Percentiles rank a stretch among this genome's conserved stretches.
These are phyloP conservation scores for Crotalus tigris DNA, from an alignment of 2,113 vertebrate species.

Conservation along the genomic window DNA sequence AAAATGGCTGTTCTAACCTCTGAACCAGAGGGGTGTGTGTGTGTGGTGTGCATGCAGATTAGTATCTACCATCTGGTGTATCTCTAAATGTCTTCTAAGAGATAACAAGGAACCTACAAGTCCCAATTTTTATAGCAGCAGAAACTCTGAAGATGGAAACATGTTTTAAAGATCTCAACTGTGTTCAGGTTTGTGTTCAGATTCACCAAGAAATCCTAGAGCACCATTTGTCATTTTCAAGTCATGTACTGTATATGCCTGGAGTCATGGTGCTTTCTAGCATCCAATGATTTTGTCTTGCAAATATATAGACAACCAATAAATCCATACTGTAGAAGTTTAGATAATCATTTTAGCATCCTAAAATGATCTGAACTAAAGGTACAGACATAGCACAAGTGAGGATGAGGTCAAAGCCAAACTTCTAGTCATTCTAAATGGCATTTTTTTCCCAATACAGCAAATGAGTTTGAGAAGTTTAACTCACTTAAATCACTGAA, in stretches of 20 bases:
- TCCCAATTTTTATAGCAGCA: not conserved
- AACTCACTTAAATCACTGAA: not conserved
- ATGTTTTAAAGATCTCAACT: not conserved
- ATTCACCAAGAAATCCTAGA: not conserved
- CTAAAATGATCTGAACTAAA: not conserved
- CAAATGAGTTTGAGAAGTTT: not conserved
- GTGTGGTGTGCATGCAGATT: not conserved
- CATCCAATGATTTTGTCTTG: not conserved
- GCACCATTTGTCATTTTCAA: not conserved
- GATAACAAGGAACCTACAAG: not conserved
- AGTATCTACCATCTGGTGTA: not conserved
- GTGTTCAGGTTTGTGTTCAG: not conserved
- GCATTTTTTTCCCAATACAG: not conserved
- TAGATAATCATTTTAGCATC: not conserved
- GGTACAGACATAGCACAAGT: not conserved
- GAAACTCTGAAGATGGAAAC: not conserved
- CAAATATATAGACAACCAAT: not conserved
- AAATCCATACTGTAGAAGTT: not conserved
- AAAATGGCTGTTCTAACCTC: not conserved
- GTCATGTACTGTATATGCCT: not conserved
- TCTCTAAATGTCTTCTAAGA: not conserved
- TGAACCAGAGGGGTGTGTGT: not conserved
- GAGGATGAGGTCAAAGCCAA: not conserved
- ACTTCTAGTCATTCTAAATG: not conserved
- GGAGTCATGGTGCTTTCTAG: not conserved